A percentile compares a stretch with the other conserved stretches of the same genome.
Conservation (phyloP, 1,140 invertebrate species). For the Neoseiulus cucumeris region DNA sequence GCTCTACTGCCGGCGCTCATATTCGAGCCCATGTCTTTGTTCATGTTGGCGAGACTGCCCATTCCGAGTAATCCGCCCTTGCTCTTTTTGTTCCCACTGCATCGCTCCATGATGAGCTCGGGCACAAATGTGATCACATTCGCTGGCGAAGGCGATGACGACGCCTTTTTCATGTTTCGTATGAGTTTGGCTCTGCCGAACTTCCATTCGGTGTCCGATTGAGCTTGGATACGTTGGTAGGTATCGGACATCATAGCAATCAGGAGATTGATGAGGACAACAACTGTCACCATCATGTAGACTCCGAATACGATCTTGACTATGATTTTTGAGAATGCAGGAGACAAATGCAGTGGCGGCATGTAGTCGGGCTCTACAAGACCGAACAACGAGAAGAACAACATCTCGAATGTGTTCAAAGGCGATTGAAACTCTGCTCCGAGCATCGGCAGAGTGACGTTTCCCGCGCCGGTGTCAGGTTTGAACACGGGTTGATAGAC, state of each 20-base stretch:
- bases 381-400: constrained; percentile 95
- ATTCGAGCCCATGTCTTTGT: constrained; percentile 2
- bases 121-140: constrained; percentile 61
- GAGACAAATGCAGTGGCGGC: constrained; percentile 33
- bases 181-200: constrained; percentile 96
- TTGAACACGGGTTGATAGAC: constrained; percentile 24
- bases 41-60: not conserved
- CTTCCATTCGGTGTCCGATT: constrained; percentile 99
- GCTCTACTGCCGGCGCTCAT: constrained; percentile 2
- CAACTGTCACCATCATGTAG: constrained; percentile 90
- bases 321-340: constrained; percentile 32
- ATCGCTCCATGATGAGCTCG: constrained; percentile 13
- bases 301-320: constrained; percentile 58
- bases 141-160: constrained; percentile 84
- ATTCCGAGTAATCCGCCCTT: not conserved
- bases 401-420: constrained; percentile 75
- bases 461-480: constrained; percentile 17
- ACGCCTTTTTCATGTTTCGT: constrained; percentile 93
- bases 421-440: constrained; percentile 54
- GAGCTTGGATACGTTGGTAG: constrained; percentile 89
- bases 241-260: constrained; percentile 99
- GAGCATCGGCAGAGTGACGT: constrained; percentile 16
- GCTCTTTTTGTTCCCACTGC: not conserved
- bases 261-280: constrained; percentile 91
- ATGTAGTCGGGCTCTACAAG: constrained; percentile 60